phyloP scores from a whole-genome alignment of 2,113 vertebrate species.

The Bos taurus region DNA sequence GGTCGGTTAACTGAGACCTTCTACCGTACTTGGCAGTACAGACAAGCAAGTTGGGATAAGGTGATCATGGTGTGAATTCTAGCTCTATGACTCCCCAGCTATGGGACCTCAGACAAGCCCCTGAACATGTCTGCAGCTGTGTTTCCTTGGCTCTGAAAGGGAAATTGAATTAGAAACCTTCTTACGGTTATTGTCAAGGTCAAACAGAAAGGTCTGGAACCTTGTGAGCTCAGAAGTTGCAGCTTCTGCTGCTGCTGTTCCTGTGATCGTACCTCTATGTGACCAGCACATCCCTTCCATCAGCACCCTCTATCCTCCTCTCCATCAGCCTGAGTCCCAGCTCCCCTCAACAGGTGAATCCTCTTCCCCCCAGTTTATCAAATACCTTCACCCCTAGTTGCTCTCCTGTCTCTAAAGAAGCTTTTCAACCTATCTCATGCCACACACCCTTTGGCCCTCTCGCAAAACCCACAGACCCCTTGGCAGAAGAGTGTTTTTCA shows the following conservation, averaged over 20 bases:
- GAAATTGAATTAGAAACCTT: accelerated
- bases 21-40: accelerated
- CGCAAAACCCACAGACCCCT: background rate
- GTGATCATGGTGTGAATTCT: accelerated
- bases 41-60: accelerated
- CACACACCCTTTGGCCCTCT: background rate
- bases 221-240: background rate
- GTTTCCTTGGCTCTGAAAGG: background rate
- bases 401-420: background rate
- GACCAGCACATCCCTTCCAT: background rate
- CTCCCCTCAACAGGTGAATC: background rate
- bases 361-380: background rate
- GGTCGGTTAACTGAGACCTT: accelerated
- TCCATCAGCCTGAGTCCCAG: background rate
- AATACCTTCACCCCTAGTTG: accelerated
- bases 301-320: accelerated
- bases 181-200: background rate
- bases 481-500: background rate
- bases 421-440: background rate
- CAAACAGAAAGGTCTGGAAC: accelerated
- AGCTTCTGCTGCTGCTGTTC: accelerated
- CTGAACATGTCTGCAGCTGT: background rate
- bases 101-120: no score
- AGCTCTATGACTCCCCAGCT: background rate
- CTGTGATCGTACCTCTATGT: accelerated